Conservation (phyloP, 2,113 vertebrate species). For the Hylia prasina region DNA sequence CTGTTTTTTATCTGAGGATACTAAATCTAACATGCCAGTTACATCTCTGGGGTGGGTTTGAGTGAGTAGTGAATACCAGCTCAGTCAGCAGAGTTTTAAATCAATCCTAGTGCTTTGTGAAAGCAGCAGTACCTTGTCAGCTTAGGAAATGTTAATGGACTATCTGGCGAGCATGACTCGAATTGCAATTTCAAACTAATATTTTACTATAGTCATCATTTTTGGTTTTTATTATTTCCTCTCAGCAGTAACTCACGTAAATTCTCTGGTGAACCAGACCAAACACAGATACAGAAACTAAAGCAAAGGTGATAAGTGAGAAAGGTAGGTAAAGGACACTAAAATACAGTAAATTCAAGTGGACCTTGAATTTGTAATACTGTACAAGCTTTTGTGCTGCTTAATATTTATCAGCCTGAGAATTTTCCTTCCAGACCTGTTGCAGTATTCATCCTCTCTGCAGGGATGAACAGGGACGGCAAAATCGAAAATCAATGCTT, state of each 20-base stretch:
- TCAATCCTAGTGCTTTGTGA: not conserved
- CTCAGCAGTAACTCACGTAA: not conserved
- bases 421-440: not conserved
- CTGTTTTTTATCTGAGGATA: not conserved
- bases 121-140: not conserved
- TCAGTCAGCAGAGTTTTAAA: not conserved
- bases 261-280: not conserved
- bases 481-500: not conserved
- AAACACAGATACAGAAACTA: not conserved
- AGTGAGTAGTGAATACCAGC: not conserved
- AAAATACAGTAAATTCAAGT: not conserved
- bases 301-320: not conserved
- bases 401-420: not conserved
- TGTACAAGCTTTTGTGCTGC: not conserved
- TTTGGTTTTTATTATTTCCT: not conserved
- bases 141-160: conserved; percentile 4
- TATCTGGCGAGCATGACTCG: not conserved
- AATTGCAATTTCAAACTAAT: not conserved
- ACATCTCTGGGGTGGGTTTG: not conserved
- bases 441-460: not conserved
- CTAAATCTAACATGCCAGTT: not conserved
- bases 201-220: not conserved
- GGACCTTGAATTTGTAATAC: not conserved
- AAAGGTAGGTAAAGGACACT: not conserved
- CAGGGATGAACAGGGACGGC: not conserved